These are phyloP conservation scores for Helicoverpa assulta DNA, from an alignment of 2,888 invertebrate genomes.

Conservation along the genomic window DNA sequence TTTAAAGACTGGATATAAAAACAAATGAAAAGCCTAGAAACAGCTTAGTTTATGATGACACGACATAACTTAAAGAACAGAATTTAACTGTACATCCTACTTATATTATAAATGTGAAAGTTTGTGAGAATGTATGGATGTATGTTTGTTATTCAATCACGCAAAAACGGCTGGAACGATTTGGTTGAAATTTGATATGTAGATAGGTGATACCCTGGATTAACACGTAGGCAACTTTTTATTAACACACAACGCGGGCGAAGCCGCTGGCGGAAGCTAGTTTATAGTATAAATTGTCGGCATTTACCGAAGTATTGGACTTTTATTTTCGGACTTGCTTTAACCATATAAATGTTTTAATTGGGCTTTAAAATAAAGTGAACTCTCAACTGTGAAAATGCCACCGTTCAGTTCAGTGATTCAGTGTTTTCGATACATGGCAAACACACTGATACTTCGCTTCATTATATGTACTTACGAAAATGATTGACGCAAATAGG, in stretches of 20 bases:
- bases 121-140: no score
- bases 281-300: neutral
- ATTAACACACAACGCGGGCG: no score
- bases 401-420: constrained; percentile 23
- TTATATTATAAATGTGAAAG: no score
- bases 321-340: constrained; percentile 4
- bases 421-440: constrained; percentile 30
- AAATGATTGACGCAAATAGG: constrained; percentile 21
- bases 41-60: neutral
- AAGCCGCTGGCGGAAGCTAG: no score
- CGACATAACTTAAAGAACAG: neutral
- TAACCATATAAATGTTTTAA: constrained; percentile 22
- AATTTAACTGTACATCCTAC: neutral
- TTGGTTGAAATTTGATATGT: no score
- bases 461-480: constrained; percentile 12
- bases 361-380: constrained; percentile 26
- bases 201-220: no score
- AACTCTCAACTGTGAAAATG: constrained; percentile 27
- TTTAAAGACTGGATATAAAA: constrained; percentile 25
- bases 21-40: constrained; percentile 11
- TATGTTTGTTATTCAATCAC: no score
- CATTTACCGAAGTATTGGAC: constrained; percentile 10
- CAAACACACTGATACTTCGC: constrained; percentile 25
- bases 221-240: no score
- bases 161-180: no score